phyloP scores from a whole-genome alignment of 2,113 vertebrate genomes.

The Alouatta palliata region DNA sequence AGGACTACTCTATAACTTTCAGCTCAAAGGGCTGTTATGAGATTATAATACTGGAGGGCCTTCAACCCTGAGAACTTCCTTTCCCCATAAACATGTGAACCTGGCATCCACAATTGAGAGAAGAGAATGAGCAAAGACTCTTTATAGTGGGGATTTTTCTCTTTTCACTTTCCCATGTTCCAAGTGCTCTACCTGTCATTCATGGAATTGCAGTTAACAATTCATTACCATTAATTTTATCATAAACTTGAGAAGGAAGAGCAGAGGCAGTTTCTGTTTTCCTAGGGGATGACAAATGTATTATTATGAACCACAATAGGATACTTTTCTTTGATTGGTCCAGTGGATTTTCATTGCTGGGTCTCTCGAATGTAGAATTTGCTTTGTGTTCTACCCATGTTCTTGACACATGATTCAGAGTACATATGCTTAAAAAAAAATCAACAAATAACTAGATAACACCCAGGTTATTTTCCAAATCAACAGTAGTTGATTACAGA shows the following conservation, averaged over 20 bases:
- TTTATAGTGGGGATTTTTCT: not conserved
- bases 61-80: not conserved
- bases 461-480: constrained; percentile 16
- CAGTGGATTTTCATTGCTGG: not conserved
- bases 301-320: not conserved
- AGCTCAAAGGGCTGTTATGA: not conserved
- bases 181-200: not conserved
- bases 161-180: not conserved
- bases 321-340: not conserved
- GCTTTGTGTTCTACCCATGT: not conserved
- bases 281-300: not conserved
- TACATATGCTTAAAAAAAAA: not conserved
- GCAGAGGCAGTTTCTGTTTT: not conserved
- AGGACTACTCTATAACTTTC: not conserved
- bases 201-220: not conserved
- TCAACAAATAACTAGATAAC: not conserved
- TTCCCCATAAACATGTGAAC: not conserved
- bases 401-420: not conserved
- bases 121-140: not conserved
- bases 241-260: not conserved
- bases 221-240: not conserved
- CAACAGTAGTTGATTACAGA: not conserved
- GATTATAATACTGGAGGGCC: not conserved
- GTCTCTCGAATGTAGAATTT: not conserved
- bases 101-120: not conserved